phyloP scores from a whole-genome alignment of 2,113 vertebrate genomes.

The Aphyosemion australe region DNA sequence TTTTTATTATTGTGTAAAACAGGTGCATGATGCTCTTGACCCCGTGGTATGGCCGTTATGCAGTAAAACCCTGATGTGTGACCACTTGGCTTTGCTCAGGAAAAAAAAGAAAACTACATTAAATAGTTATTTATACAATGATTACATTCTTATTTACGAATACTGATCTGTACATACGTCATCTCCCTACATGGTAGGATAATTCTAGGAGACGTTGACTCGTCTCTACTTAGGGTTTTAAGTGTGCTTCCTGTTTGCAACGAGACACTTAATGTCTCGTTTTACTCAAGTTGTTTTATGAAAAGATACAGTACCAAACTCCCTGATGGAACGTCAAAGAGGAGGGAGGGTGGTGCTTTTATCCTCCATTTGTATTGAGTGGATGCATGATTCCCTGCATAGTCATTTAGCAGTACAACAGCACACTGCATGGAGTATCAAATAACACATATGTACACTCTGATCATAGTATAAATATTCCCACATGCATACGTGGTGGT shows the following conservation, averaged over 20 bases:
- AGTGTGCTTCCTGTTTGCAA: conserved; percentile 5
- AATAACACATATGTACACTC: conserved; percentile 56
- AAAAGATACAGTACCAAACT: conserved; percentile 67
- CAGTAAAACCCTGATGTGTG: conserved; percentile 20
- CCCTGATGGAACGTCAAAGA: conserved; percentile 38
- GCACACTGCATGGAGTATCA: conserved; percentile 33
- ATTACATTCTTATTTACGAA: conserved; percentile 43
- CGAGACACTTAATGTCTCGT: conserved; percentile 12
- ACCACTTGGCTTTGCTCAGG: conserved; percentile 29
- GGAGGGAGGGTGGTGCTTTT: conserved; percentile 30
- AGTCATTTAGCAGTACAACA: conserved; percentile 22
- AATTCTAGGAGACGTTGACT: neutral
- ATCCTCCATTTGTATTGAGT: conserved; percentile 26
- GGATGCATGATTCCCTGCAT: conserved; percentile 58
- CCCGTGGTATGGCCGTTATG: no score
- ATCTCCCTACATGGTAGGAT: conserved; percentile 5
- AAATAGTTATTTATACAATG: conserved; percentile 9
- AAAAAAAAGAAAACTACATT: neutral
- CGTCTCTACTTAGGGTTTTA: neutral
- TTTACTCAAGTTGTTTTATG: neutral
- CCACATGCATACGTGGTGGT: conserved; percentile 29
- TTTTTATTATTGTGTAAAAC: conserved; percentile 48
- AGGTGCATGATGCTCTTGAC: neutral
- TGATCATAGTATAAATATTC: conserved; percentile 31
- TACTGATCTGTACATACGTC: neutral